Conservation (phyloP, 2,888 invertebrate genomes). For the Entomobrya proxima region DNA sequence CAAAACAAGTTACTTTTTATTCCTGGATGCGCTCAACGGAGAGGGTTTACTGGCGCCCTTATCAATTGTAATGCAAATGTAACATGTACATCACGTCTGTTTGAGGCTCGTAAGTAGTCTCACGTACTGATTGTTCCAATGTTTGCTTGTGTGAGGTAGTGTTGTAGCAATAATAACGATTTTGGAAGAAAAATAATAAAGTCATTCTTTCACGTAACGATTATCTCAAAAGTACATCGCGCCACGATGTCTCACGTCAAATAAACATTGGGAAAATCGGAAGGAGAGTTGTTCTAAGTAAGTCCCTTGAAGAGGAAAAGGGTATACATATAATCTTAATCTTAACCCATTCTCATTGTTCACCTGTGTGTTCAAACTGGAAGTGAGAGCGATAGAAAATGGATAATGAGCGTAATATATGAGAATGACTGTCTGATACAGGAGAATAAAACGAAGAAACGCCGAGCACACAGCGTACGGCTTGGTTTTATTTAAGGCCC, state of each 20-base stretch:
- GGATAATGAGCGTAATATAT: conserved; percentile 69
- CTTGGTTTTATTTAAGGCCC: not conserved
- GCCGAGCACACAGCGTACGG: not conserved
- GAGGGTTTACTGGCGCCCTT: conserved; percentile 20
- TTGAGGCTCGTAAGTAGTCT: not conserved
- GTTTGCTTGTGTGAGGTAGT: conserved; percentile 24
- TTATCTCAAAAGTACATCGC: conserved; percentile 38
- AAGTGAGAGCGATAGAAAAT: conserved; percentile 29
- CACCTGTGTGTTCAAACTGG: not conserved
- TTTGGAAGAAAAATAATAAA: conserved; percentile 43
- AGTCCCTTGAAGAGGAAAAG: not conserved
- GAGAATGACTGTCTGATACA: conserved; percentile 42
- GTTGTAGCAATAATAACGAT: conserved; percentile 9
- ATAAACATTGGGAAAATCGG: conserved; percentile 29
- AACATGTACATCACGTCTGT: not conserved
- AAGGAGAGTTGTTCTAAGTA: not conserved
- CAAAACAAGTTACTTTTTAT: no score
- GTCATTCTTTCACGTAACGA: conserved; percentile 52
- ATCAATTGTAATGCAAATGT: not conserved
- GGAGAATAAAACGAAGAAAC: conserved; percentile 1
- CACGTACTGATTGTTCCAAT: not conserved
- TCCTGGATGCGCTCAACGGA: no score
- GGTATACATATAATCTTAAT: not conserved
- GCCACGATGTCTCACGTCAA: conserved; percentile 58
- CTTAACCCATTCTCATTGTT: not conserved